Evolutionary conservation across 2,888 invertebrate genomes (phyloP).

Genomic region (Machimus rusticus): DNA sequence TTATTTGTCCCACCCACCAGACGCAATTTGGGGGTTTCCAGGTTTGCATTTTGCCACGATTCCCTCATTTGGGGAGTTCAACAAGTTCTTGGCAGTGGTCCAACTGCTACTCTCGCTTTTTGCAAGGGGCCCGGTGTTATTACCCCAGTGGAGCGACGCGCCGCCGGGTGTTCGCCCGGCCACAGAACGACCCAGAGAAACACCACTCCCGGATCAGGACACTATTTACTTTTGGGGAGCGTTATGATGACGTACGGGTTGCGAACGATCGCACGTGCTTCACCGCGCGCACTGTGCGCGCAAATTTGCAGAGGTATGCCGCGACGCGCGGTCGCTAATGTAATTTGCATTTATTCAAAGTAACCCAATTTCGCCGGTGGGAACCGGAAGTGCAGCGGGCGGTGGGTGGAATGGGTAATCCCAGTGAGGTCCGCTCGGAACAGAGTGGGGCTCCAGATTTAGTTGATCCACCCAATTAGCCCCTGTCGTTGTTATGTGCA

Average conservation of each 20-base stretch:
- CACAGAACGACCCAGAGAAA: not conserved
- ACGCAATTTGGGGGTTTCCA: not conserved
- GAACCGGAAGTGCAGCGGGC: not conserved
- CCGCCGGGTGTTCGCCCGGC: not conserved
- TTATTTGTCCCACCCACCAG: not conserved
- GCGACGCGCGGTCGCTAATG: not conserved
- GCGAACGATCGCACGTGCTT: not conserved
- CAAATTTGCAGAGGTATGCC: not conserved
- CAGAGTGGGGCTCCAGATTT: not conserved
- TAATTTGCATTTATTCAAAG: slow-evolving; percentile 1
- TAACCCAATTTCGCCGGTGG: not conserved
- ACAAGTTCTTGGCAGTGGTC: slow-evolving; percentile 2
- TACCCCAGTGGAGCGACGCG: not conserved
- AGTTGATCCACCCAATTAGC: not conserved
- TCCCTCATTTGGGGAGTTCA: not conserved
- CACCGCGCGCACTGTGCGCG: not conserved
- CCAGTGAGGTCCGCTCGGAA: not conserved
- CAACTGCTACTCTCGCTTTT: not conserved
- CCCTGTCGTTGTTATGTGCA: not conserved
- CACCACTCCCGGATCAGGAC: not conserved
- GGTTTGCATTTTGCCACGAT: not conserved
- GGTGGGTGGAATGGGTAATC: not conserved
- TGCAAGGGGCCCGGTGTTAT: not conserved
- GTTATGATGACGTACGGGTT: slow-evolving; percentile 1
- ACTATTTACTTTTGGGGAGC: not conserved